A percentile compares a stretch with the other conserved stretches of the same genome.
phyloP scores from a whole-genome alignment of 1,140 invertebrate species.

The Telenomus remus region DNA sequence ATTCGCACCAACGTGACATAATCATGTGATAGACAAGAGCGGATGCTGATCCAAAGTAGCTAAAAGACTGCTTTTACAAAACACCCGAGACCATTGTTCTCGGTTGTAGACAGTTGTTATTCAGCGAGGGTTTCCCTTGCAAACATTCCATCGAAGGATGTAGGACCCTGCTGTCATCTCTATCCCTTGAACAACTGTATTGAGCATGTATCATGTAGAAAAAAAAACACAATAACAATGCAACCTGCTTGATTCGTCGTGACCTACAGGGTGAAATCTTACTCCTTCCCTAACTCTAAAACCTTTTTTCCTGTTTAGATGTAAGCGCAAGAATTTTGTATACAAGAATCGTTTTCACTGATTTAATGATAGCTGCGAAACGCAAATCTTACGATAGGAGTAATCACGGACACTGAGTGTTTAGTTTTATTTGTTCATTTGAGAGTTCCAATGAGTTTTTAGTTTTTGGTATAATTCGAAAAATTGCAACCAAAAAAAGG shows the following conservation, averaged over 20 bases:
- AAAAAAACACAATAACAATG: too few species aligned
- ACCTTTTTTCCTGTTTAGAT: background rate
- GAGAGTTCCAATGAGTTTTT: too few species aligned
- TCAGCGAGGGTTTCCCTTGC: background rate
- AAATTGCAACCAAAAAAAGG: too few species aligned
- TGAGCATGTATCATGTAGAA: background rate
- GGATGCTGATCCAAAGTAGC: slow-evolving; percentile 42
- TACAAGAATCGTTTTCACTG: slow-evolving; percentile 9
- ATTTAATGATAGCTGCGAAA: background rate
- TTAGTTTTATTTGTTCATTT: too few species aligned
- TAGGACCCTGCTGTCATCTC: slow-evolving; percentile 8
- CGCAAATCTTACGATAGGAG: slow-evolving; percentile 1
- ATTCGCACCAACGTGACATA: slow-evolving; percentile 19
- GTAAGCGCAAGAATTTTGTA: slow-evolving; percentile 17
- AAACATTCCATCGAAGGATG: slow-evolving; percentile 41
- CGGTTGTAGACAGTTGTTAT: slow-evolving; percentile 16
- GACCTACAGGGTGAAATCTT: background rate
- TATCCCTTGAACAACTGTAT: slow-evolving; percentile 5
- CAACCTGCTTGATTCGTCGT: too few species aligned
- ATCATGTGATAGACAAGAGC: slow-evolving; percentile 51
- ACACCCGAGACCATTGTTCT: slow-evolving; percentile 24
- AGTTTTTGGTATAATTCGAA: too few species aligned
- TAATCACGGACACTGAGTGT: background rate
- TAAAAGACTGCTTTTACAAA: slow-evolving; percentile 45
- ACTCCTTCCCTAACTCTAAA: background rate